phyloP scores from a whole-genome alignment of 2,888 invertebrate genomes.

The Drosophila merina region DNA sequence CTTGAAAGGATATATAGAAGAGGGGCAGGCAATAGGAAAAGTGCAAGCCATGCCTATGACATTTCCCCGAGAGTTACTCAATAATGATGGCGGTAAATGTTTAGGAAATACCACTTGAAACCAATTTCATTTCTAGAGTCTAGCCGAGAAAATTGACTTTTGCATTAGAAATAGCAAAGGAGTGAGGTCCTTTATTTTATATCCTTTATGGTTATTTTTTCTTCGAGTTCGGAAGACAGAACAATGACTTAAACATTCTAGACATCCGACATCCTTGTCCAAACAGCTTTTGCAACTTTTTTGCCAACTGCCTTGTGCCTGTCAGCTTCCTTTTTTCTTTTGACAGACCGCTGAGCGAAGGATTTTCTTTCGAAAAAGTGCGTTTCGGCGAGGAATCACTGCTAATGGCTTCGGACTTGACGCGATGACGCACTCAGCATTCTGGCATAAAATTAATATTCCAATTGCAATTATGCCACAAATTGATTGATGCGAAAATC shows the following conservation, averaged over 20 bases:
- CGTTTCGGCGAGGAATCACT: slow-evolving; percentile 34
- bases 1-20: slow-evolving; percentile 13
- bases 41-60: slow-evolving; percentile 55
- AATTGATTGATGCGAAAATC: slow-evolving; percentile 39
- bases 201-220: too few species aligned
- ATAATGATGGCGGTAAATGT: slow-evolving; percentile 22
- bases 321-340: slow-evolving; percentile 10
- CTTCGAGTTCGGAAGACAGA: neutral
- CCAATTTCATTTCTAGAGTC: slow-evolving; percentile 12
- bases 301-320: slow-evolving; percentile 14
- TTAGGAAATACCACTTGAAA: slow-evolving; percentile 29
- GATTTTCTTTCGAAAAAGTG: slow-evolving; percentile 41
- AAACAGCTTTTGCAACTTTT: slow-evolving; percentile 10
- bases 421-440: slow-evolving; percentile 43
- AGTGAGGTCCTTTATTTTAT: neutral
- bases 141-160: neutral
- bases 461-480: slow-evolving; percentile 27
- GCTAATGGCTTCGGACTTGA: slow-evolving; percentile 48
- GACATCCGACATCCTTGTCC: neutral
- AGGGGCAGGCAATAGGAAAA: slow-evolving; percentile 10
- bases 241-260: neutral
- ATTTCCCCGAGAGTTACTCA: slow-evolving; percentile 35
- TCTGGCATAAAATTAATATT: slow-evolving; percentile 11
- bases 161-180: neutral
- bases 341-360: slow-evolving; percentile 23